Evolutionary conservation across 1,140 invertebrate genomes (phyloP), one percentile per base, ranked within the genome.

Genomic region (Bombus sibiricus): DNA sequence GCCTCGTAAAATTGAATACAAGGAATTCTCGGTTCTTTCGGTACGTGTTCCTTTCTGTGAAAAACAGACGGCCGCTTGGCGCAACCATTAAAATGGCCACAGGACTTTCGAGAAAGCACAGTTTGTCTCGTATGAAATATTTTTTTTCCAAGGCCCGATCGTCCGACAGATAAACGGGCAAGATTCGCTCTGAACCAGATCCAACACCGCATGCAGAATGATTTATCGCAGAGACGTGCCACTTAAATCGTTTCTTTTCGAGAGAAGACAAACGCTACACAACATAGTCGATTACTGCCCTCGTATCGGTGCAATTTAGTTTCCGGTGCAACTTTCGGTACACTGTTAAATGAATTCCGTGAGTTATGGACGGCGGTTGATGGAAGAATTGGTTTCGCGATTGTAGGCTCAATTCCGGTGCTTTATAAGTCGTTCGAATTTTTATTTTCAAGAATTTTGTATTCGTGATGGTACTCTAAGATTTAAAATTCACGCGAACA

Each of bases 211-310:
- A 22, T 28, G 47, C 15, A 1, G 39, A 47, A 71, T 80, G 83
- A 85, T 85, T 85, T 85, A 85, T 85, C 83, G 41, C 25, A 1
- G 66, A 28, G 47, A 78, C 53, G 75, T 41, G 64, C 12, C 53
- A 68, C 43, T 68, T 57, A 57, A 41, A 69, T 76, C 57, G 75
- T 77, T 62, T 62, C 47, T 43, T 25, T 47, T 47, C 75, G 75
- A 62, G 22, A 18, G 6, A 25, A 25, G 32, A 28, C 37, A 37
- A 75, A 53, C 10, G 53, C 37, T 57, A 57, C 37, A 62, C 37
- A 62, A 62, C 15, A 41, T 62, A 62, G 28, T 59, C 74, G 75
- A 62, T 77, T 77, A 62, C 57, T 41, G 75, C 13, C 15, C 75
- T 32, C 28, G 37, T 41, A 41, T 77, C 75, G 75, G 37, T 37